Percentiles rank a stretch among this genome's conserved stretches.
Evolutionary conservation across 2,797 vertebrate genomes (phyloP).

Genomic region (Anguilla anguilla): DNA sequence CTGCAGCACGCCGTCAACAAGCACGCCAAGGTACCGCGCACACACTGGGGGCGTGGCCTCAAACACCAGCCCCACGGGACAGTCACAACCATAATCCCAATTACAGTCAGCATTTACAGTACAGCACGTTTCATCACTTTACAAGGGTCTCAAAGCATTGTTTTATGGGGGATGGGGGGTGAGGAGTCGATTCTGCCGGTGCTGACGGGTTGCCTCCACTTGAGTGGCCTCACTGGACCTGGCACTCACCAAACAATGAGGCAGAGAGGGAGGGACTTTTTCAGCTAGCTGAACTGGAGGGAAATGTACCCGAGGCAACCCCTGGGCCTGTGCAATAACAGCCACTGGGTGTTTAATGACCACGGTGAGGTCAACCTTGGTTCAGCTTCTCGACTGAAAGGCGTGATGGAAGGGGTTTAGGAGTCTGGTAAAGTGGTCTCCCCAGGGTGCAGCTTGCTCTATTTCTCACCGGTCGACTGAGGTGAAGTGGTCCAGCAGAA

Average conservation of each 20-base stretch:
- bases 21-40: constrained; percentile 49
- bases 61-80: no score
- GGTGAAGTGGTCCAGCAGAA: background rate
- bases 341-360: background rate
- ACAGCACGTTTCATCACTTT: no score
- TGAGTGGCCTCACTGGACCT: no score
- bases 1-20: constrained; percentile 55
- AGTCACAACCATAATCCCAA: background rate
- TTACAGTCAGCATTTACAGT: no score
- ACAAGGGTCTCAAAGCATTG: no score
- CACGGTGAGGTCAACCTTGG: background rate
- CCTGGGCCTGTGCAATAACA: background rate
- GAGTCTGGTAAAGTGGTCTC: background rate
- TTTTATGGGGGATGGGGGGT: no score
- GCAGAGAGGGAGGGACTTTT: no score
- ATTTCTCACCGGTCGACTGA: background rate
- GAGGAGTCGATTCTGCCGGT: constrained; percentile 31
- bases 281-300: background rate
- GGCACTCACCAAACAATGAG: background rate
- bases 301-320: background rate
- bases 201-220: background rate
- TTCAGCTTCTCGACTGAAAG: background rate
- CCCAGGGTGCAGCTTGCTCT: background rate
- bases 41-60: no score
- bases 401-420: background rate